Evolutionary conservation across 2,113 vertebrate species (phyloP).

Genomic region (Setophaga petechia): DNA sequence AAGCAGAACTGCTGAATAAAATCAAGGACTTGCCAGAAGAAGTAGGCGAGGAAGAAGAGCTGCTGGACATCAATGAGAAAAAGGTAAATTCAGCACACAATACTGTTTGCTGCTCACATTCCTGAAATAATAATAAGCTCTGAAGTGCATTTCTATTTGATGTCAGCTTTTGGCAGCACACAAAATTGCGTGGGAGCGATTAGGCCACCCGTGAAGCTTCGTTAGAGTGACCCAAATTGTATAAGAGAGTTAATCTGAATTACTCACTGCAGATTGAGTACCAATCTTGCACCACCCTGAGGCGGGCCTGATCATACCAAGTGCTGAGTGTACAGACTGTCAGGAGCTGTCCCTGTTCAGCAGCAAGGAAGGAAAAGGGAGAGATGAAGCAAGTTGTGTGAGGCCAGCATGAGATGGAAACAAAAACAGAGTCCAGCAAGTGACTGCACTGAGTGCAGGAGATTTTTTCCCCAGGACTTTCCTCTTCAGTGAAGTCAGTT

Average conservation of each 20-base stretch:
- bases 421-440: neutral
- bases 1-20: slow-evolving; percentile 72
- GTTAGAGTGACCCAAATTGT: neutral
- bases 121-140: neutral
- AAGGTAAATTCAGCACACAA: slow-evolving; percentile 77
- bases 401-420: neutral
- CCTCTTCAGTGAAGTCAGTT: neutral
- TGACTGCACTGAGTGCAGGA: neutral
- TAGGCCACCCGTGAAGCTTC: neutral
- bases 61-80: slow-evolving; percentile 80
- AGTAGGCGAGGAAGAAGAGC: slow-evolving; percentile 75
- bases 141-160: neutral
- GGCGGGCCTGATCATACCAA: neutral
- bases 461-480: neutral
- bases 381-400: neutral
- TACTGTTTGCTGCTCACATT: neutral
- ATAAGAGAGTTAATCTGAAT: neutral
- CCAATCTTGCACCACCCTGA: neutral
- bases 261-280: neutral
- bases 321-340: neutral
- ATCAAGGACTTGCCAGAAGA: slow-evolving; percentile 74
- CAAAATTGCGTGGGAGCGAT: rapidly evolving
- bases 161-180: neutral
- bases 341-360: neutral
- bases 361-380: neutral